Evolutionary conservation across 2,797 vertebrate species (phyloP), one percentile per base, ranked within the genome.

Genomic region (Pipistrellus pipistrellus): DNA sequence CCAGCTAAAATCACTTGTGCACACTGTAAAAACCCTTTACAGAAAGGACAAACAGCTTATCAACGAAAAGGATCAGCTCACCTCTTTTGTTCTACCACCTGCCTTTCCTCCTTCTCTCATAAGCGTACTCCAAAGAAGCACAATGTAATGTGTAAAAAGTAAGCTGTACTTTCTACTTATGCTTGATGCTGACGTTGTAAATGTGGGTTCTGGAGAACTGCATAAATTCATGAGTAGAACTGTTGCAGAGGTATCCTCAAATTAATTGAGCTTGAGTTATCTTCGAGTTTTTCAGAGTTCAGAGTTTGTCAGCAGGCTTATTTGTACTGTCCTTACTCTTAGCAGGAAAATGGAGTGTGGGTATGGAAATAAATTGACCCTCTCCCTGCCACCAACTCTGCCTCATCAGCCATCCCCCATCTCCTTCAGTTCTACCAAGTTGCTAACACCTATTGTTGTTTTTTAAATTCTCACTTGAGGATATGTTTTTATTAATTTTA

Each of bases 1-100:
- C 99, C 99, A 68, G 99, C 99, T 97, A 99, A 99, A 99, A 99
- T 99, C 97, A 99, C 99, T 23, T 99, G 99, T 96, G 99, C 99
- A 84, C 98, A 99, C 98, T 99, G 99, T 98, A 99, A 99, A 98
- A 99, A 99, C 96, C 99, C 99, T 97, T 98, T 99, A 92, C 99
- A 99, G 97, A 99, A 99, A 97, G 99, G 99, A 90, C 99, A 99
- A 96, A 99, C 99, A 4, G 99, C 99, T 0, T 99, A 99, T 98
- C 99, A 99, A 96, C 99, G 99, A 25, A 99, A 99, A 98, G 99
- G 99, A 98, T 99, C 99, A 57, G 99, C 99, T 91, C 99, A 99
- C 96, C 98, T 99, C 88, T 99, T 99, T 97, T 99, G 99, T 98
- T 99, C 99, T 92, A 99, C 99, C 89, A 98, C 98, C 97, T 99